Conservation (phyloP, 2,797 vertebrate genomes). For the Microhierax caerulescens region DNA sequence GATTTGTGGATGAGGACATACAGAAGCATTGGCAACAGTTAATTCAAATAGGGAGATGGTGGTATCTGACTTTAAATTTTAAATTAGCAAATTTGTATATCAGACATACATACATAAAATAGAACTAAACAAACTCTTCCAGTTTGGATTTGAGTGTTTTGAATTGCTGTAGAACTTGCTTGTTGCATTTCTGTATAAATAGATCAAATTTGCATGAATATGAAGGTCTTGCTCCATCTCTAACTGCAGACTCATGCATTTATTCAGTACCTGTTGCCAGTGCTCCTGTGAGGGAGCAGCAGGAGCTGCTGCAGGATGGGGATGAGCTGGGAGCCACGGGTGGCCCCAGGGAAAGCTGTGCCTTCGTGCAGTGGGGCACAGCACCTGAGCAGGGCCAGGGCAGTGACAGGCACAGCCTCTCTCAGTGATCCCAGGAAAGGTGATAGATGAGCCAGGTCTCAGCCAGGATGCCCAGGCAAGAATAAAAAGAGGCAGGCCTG, state of each 20-base stretch:
- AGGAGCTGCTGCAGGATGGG: not conserved
- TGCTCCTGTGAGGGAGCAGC: not conserved
- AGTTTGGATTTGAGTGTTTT: not conserved
- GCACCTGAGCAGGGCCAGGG: not conserved
- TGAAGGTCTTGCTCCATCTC: not conserved
- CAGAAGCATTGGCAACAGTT: not conserved
- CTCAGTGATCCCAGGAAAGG: not conserved
- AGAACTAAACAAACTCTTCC: not conserved
- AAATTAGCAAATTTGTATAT: not conserved
- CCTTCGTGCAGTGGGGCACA: not conserved
- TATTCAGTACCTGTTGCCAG: not conserved
- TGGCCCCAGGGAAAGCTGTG: not conserved
- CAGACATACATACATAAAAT: not conserved
- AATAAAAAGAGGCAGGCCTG: not conserved
- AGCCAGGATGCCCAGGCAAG: not conserved
- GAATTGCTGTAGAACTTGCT: not conserved
- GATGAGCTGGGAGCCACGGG: fast-evolving
- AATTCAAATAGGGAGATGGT: not conserved
- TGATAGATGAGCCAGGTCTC: fast-evolving
- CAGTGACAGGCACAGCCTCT: not conserved
- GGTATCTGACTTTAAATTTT: not conserved
- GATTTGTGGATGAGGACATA: not conserved
- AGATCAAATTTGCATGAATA: not conserved
- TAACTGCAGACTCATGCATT: not conserved
- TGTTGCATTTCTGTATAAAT: not conserved